phyloP scores from a whole-genome alignment of 2,113 vertebrate species.

The Delphinus delphis region DNA sequence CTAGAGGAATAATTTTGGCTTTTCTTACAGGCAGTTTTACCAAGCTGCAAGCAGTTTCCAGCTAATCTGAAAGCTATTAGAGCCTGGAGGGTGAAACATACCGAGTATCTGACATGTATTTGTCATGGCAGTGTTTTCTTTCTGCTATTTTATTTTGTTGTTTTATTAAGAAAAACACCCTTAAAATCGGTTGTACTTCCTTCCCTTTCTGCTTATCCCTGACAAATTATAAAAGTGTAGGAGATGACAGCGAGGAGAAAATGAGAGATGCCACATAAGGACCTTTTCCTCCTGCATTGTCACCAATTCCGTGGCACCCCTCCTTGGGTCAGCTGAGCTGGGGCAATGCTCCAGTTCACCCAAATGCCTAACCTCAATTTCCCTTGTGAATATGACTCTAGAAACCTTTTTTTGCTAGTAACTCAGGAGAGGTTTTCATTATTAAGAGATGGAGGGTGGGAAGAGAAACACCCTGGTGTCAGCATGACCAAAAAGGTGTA shows the following conservation, averaged over 20 bases:
- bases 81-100: neutral
- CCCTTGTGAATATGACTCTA: neutral
- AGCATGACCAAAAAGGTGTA: neutral
- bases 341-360: neutral
- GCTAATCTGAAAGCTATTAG: neutral
- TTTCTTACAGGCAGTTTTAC: neutral
- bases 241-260: neutral
- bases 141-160: neutral
- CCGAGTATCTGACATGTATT: neutral
- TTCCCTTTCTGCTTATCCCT: neutral
- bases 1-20: neutral
- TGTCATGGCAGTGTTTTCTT: neutral
- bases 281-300: neutral
- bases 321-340: neutral
- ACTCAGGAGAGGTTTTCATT: neutral
- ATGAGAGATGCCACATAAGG: neutral
- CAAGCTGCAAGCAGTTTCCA: neutral
- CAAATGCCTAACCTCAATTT: neutral
- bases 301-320: neutral
- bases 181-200: neutral
- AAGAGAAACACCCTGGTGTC: neutral
- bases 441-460: neutral
- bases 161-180: neutral
- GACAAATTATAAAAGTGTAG: neutral
- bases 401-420: neutral